Evolutionary conservation across 2,888 invertebrate species (phyloP).

Genomic region (Cenopis cana): DNA sequence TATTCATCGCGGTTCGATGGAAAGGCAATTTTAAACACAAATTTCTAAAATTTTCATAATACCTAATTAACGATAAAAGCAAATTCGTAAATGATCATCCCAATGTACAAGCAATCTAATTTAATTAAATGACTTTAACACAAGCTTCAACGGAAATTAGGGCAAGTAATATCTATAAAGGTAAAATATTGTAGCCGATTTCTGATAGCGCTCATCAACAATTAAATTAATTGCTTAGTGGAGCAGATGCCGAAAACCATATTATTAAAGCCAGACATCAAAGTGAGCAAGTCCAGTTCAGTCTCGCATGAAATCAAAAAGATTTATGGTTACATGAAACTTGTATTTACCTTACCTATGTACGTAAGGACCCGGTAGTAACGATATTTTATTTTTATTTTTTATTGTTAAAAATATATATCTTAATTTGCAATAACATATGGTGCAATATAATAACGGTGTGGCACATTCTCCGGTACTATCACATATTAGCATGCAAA

Average conservation of each 20-base stretch:
- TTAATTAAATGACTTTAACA: slow-evolving; percentile 7
- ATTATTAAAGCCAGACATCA: slow-evolving; percentile 31
- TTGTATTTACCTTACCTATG: slow-evolving; percentile 6
- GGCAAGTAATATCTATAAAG: slow-evolving; percentile 1
- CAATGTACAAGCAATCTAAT: slow-evolving; percentile 3
- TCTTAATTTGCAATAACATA: too few relatives aligned
- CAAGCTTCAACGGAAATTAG: slow-evolving; percentile 11
- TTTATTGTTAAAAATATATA: too few relatives aligned
- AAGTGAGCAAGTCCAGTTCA: slow-evolving; percentile 14
- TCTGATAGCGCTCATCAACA: slow-evolving; percentile 17
- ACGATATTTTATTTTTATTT: too few relatives aligned
- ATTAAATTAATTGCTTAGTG: slow-evolving; percentile 35
- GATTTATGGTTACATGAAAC: slow-evolving; percentile 28
- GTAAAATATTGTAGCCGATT: slow-evolving; percentile 14
- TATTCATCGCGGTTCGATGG: too few relatives aligned
- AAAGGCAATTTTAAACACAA: too few relatives aligned
- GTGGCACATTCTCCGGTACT: too few relatives aligned
- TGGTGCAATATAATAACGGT: too few relatives aligned
- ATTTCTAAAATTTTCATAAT: too few relatives aligned
- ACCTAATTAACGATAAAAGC: too few relatives aligned
- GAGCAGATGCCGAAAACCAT: slow-evolving; percentile 27
- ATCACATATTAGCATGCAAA: too few relatives aligned
- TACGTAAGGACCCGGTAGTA: background rate
- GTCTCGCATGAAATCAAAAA: slow-evolving; percentile 40
- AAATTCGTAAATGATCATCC: background rate